Percentiles rank a stretch among this genome's conserved stretches.
Conservation (phyloP, 2,797 vertebrate genomes). For the Fistularia tabacaria region DNA sequence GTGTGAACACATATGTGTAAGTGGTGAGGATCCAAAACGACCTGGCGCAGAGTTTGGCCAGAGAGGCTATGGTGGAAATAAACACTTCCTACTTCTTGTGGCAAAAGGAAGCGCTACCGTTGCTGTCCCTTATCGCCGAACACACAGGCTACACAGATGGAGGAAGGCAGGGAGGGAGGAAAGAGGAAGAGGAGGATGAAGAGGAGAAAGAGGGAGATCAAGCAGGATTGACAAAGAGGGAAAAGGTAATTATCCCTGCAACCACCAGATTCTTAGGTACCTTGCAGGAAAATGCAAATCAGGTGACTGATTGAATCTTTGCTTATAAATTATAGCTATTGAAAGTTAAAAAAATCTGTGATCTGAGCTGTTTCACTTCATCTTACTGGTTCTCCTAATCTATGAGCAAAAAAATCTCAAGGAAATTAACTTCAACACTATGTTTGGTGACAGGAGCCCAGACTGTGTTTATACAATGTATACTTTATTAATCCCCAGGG, state of each 20-base stretch:
- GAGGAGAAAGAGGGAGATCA: constrained; percentile 32
- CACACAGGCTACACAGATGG: constrained; percentile 56
- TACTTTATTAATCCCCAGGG: too few species aligned
- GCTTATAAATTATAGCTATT: too few species aligned
- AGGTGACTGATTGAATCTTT: not conserved
- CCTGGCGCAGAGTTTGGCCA: constrained; percentile 32
- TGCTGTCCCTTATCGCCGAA: constrained; percentile 77
- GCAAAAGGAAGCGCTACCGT: constrained; percentile 85
- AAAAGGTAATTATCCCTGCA: constrained; percentile 1
- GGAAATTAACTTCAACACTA: too few species aligned
- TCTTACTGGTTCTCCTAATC: too few species aligned
- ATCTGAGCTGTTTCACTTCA: too few species aligned
- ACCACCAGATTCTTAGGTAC: not conserved
- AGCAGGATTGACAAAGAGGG: constrained; percentile 39
- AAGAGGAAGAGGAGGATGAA: constrained; percentile 50
- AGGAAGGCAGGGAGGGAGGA: constrained; percentile 40
- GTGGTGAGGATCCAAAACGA: constrained; percentile 27
- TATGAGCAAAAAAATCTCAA: too few species aligned
- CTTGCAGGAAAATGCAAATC: not conserved
- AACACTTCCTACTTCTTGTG: constrained; percentile 83
- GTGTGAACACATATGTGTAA: constrained; percentile 1
- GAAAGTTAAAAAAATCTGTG: too few species aligned
- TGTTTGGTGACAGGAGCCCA: too few species aligned
- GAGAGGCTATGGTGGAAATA: constrained; percentile 53
- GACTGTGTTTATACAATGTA: too few species aligned